phyloP scores from a whole-genome alignment of 2,888 invertebrate genomes.

The Diadegma fenestrale region DNA sequence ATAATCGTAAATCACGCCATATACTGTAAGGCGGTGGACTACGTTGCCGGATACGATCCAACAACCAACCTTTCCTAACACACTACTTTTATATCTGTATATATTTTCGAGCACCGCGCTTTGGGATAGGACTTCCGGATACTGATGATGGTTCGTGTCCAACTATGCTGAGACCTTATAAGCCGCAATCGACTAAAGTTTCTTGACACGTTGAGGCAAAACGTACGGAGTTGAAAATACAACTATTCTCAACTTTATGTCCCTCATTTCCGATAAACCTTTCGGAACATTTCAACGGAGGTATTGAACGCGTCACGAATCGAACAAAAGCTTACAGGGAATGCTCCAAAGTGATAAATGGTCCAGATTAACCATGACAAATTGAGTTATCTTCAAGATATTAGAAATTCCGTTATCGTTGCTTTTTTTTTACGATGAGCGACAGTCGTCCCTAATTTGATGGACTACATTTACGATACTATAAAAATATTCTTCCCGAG shows the following conservation, averaged over 20 bases:
- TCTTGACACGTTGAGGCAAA: conserved; percentile 2
- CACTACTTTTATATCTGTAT: conserved; percentile 6
- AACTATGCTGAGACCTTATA: conserved; percentile 12
- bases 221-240: conserved; percentile 8
- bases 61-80: not conserved
- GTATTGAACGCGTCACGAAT: conserved; percentile 1
- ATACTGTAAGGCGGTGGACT: conserved; percentile 1
- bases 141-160: conserved; percentile 1
- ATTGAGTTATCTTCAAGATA: not conserved
- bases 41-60: not conserved
- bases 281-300: not conserved
- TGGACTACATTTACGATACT: not conserved
- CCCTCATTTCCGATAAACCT: conserved; percentile 5
- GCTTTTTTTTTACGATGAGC: not conserved
- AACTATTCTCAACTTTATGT: conserved; percentile 2
- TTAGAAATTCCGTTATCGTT: not conserved
- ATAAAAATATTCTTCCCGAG: not conserved
- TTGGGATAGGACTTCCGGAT: conserved; percentile 3
- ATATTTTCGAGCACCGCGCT: not conserved
- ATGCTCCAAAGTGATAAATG: not conserved
- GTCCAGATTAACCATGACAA: conserved; percentile 3
- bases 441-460: not conserved
- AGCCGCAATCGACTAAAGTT: conserved; percentile 21
- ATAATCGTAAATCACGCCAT: conserved; percentile 60
- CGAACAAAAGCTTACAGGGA: not conserved